Base-by-base conservation (phyloP, 1,140 invertebrate species). In the Apis laboriosa region DNA sequence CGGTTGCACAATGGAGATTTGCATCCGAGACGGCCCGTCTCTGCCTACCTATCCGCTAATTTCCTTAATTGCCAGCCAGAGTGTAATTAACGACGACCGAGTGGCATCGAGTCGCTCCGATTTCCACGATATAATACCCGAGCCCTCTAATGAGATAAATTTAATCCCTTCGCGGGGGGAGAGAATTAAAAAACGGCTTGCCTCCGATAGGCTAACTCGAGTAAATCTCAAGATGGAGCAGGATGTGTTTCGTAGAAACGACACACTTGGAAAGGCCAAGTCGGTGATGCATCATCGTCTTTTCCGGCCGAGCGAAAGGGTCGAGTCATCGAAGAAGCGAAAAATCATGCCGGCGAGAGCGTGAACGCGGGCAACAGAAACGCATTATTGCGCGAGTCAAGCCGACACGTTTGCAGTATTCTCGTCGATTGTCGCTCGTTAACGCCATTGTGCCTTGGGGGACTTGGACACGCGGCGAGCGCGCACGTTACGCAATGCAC, bases 41-140 rank as follows among this genome's bases (percentile, higher is more conserved):
- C 43, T 51, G 76, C 60, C 64, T 84, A 78, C 66, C 56, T 86
- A 88, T 86, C 87, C 78, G 89, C 85, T 92, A 91, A 91, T 92
- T 92, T 89, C 89, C 88, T 91, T 91, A 91, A 92, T 91, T 90
- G 88, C 88, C 82, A 81, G 82, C 80, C 80, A 82, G 84, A 81
- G 84, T 76, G 84, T 92, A 92, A 92, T 92, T 91, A 92, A 91
- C 88, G 85, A 81, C 85, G 80, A 75, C 83, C 81, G 86, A 90
- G 84, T 72, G 81, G 86, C 80, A 75, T 78, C 81, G 86, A 90
- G 84, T 72, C 83, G 86, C 80, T 88, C 75, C 73, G 87, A 79
- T 91, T 91, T 90, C 88, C 88, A 89, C 82, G 74, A 89, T 87
- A 78, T 79, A 72, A n/a, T n/a, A n/a, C n/a, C n/a, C n/a, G n/a